These are phyloP conservation scores for Chlorospingus semifuscus DNA, from an alignment of 2,797 vertebrate species.

Conservation along the genomic window DNA sequence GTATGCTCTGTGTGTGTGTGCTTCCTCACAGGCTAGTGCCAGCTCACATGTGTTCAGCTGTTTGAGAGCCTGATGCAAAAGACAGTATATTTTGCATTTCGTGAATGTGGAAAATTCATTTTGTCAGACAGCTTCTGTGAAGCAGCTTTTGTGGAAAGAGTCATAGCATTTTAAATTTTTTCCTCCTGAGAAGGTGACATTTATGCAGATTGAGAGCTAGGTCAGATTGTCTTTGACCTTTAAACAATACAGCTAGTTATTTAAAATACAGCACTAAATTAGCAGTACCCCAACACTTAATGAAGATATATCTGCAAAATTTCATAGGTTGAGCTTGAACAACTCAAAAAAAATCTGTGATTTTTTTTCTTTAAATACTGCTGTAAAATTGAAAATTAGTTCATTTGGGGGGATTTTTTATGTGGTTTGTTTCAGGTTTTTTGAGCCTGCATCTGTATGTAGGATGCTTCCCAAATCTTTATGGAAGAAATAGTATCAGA, in stretches of 20 bases:
- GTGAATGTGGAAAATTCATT: neutral
- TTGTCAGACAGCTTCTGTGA: neutral
- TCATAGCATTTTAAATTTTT: neutral
- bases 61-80: neutral
- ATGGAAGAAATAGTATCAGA: neutral
- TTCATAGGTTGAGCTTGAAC: neutral
- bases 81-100: neutral
- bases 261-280: neutral
- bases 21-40: neutral
- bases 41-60: neutral
- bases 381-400: neutral
- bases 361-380: neutral
- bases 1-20: neutral
- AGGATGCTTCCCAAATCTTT: neutral
- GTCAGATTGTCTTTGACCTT: neutral
- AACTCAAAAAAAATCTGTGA: neutral
- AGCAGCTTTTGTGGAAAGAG: neutral
- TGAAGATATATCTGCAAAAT: neutral
- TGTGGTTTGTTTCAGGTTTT: neutral
- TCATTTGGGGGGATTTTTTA: neutral
- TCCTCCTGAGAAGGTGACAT: neutral
- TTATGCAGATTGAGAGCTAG: neutral
- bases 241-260: neutral
- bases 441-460: neutral
- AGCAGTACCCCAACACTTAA: neutral